Conservation (phyloP, 2,888 invertebrate genomes). For the Thysanoteuthis rhombus region DNA sequence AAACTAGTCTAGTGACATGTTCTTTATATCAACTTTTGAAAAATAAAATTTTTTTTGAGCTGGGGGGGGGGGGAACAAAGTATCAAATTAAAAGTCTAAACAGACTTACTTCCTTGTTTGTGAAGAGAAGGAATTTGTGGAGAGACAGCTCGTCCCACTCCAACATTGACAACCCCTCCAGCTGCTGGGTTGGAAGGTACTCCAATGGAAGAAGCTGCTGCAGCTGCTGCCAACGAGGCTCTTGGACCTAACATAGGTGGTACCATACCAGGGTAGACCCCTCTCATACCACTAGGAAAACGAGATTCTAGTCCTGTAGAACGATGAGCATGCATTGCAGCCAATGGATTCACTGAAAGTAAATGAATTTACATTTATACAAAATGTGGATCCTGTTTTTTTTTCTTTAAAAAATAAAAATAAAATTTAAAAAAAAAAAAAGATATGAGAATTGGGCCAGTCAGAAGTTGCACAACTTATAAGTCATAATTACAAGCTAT, state of each 20-base stretch:
- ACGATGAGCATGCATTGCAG: conserved; percentile 44
- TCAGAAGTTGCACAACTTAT: too few relatives aligned
- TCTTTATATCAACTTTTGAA: too few relatives aligned
- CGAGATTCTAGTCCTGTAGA: conserved; percentile 50
- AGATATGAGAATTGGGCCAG: too few relatives aligned
- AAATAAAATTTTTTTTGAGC: too few relatives aligned
- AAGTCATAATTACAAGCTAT: too few relatives aligned
- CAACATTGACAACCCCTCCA: conserved; percentile 36
- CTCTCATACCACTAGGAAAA: conserved; percentile 45
- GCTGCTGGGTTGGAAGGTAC: conserved; percentile 33
- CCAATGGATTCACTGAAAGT: conserved; percentile 30
- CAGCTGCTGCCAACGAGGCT: conserved; percentile 36
- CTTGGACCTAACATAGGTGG: conserved; percentile 42
- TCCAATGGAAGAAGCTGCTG: conserved; percentile 32
- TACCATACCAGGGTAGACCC: conserved; percentile 42
- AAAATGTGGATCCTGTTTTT: too few relatives aligned
- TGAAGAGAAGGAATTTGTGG: conserved; percentile 40
- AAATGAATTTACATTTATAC: too few relatives aligned
- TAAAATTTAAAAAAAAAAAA: too few relatives aligned
- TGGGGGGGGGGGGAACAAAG: too few relatives aligned
- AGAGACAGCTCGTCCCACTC: conserved; percentile 46
- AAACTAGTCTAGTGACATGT: too few relatives aligned
- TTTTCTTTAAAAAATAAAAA: too few relatives aligned
- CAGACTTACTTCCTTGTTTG: background rate
- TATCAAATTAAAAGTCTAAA: too few relatives aligned